These are phyloP conservation scores for Tupaia tana DNA, from an alignment of 2,113 vertebrate species.

Conservation along the genomic window DNA sequence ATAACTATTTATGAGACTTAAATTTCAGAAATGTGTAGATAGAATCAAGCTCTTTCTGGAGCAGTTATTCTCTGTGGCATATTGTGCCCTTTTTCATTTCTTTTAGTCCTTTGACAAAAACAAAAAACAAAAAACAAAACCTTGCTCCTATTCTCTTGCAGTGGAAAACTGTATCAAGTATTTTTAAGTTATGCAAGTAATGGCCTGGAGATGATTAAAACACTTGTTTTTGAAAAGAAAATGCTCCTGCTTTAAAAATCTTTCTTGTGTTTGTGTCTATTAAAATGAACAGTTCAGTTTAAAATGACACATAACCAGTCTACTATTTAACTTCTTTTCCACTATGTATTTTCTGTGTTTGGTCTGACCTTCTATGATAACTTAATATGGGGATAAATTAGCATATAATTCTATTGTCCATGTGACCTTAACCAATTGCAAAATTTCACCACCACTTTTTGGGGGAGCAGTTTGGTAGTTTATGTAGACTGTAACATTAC, in stretches of 20 bases:
- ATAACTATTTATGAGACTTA: background rate
- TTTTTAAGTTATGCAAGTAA: slow-evolving; percentile 46
- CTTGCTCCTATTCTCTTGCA: background rate
- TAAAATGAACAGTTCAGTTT: slow-evolving; percentile 67
- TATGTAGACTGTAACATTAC: background rate
- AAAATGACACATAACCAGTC: slow-evolving; percentile 54
- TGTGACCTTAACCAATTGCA: slow-evolving; percentile 49
- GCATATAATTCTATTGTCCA: slow-evolving; percentile 79
- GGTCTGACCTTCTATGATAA: slow-evolving; percentile 69
- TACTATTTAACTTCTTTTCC: slow-evolving; percentile 59
- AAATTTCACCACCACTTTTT: background rate
- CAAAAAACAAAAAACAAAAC: background rate
- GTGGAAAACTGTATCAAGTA: slow-evolving; percentile 16
- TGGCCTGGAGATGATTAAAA: slow-evolving; percentile 37
- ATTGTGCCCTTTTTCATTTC: background rate
- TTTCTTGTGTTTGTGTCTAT: slow-evolving; percentile 51
- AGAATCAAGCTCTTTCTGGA: slow-evolving; percentile 18
- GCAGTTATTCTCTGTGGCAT: slow-evolving; percentile 22
- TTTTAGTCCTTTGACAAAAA: background rate
- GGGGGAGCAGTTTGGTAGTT: background rate
- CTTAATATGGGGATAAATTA: slow-evolving; percentile 76
- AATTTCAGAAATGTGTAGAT: background rate
- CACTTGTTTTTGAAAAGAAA: slow-evolving; percentile 53
- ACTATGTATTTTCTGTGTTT: slow-evolving; percentile 63
- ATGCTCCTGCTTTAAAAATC: background rate